Evolutionary conservation across 1,140 invertebrate species (phyloP).

Genomic region (Condylostylus longicornis): DNA sequence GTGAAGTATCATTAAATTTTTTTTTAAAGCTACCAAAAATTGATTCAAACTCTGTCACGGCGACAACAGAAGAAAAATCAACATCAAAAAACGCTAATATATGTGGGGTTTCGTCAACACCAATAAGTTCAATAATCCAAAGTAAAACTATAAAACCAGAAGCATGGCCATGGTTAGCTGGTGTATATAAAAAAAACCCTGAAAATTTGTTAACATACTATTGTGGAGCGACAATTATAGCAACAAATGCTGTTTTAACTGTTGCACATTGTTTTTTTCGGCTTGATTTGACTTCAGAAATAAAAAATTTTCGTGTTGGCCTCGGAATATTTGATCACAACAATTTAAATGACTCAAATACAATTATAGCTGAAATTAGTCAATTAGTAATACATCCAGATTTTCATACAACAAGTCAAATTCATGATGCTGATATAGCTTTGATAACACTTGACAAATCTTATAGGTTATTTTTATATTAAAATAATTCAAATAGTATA

Average conservation of each 20-base stretch:
- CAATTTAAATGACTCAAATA: slow-evolving; percentile 23
- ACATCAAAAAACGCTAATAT: slow-evolving; percentile 7
- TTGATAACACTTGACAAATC: slow-evolving; percentile 27
- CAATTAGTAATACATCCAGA: slow-evolving; percentile 32
- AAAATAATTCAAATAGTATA: neutral
- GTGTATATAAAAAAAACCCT: slow-evolving; percentile 35
- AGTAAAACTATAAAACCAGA: slow-evolving; percentile 37
- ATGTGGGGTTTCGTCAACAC: slow-evolving; percentile 12
- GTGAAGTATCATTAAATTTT: no score
- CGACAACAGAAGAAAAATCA: no score
- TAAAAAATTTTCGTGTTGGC: slow-evolving; percentile 19
- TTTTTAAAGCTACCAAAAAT: no score
- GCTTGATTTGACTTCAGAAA: slow-evolving; percentile 20
- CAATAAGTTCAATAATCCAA: slow-evolving; percentile 37
- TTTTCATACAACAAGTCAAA: slow-evolving; percentile 18
- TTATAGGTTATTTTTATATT: neutral
- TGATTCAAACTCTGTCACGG: no score
- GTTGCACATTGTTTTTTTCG: slow-evolving; percentile 25
- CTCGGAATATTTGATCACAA: slow-evolving; percentile 31
- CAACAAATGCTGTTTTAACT: slow-evolving; percentile 36
- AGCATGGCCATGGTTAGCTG: slow-evolving; percentile 53
- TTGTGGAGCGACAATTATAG: slow-evolving; percentile 40
- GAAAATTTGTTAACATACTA: slow-evolving; percentile 12
- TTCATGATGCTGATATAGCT: slow-evolving; percentile 37
- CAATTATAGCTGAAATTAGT: slow-evolving; percentile 18